Base-by-base conservation (phyloP, 2,888 invertebrate species). In the Stramonita haemastoma region DNA sequence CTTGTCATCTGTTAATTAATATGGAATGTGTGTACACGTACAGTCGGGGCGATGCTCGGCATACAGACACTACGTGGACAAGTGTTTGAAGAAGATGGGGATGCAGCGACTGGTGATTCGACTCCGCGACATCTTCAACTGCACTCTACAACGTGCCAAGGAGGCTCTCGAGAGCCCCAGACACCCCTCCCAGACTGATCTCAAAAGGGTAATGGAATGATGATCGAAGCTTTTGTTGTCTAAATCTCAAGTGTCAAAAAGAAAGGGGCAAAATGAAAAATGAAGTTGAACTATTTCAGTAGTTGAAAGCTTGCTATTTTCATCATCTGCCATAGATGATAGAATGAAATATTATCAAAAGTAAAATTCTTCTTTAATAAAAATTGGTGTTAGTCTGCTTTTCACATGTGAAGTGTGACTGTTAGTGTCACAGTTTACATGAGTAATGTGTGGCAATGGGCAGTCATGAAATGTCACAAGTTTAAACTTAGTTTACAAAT, bases 11-110 rank as follows among this genome's bases (percentile, higher is more conserved):
- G 57, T 57, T 57, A 57, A 57, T 8, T 17, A 57, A 57, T 57
- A 17, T 57, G 15, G 60, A 19, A 22, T 60, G 60, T 60, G 60
- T 60, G 60, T 60, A 60, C 60, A 60, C 13, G 60, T 60, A 60
- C 60, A 60, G 60, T 60, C 22, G 13, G 60, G 60, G 60, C 15
- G 60, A 60, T 79, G 77, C 19, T 13, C 94, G 13, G 92, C 94
- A 13, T 96, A 96, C 92, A 94, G 98, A 91, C 97, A 97, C 93
- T 98, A 98, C 95, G 98, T 98, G 93, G 98, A 98, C 95, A 98
- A 98, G 95, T 97, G 98, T 90, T 96, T 99, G 89, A 98, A 98
- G 96, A 98, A 98, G 15, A 97, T 98, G 92, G 98, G 98, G 26
- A 96, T 99, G 91, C 93, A 94, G 97, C 98, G 98, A 95, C 97